Conservation (phyloP, 2,888 invertebrate species). For the Hydrotaea cyrtoneurina region DNA sequence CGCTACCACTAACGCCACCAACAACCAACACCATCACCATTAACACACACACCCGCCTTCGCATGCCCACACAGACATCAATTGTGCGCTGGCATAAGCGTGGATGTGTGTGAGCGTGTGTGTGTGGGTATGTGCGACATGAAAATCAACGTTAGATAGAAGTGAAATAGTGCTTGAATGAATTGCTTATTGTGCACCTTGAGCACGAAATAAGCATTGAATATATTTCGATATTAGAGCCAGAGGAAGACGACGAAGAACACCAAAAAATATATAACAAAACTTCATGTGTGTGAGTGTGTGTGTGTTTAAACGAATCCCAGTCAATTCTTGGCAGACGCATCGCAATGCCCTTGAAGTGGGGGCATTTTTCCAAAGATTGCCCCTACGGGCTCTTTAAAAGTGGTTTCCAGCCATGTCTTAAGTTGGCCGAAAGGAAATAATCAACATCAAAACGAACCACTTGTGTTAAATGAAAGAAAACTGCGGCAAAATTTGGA, state of each 20-base stretch:
- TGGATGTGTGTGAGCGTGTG: background rate
- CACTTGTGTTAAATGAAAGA: no score
- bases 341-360: background rate
- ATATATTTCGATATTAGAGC: constrained; percentile 56
- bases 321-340: background rate
- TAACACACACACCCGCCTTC: background rate
- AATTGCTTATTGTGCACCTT: constrained; percentile 71
- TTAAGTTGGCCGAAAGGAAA: no score
- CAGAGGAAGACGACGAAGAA: constrained; percentile 1
- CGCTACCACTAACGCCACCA: background rate
- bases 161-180: constrained; percentile 70
- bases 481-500: no score
- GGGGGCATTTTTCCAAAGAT: no score
- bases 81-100: background rate
- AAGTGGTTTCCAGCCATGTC: no score
- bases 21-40: background rate
- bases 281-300: constrained; percentile 13
- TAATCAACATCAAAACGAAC: no score
- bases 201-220: constrained; percentile 68
- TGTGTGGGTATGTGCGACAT: constrained; percentile 31
- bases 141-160: constrained; percentile 59
- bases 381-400: no score
- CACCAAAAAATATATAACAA: constrained; percentile 5
- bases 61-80: background rate
- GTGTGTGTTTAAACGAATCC: background rate